Evolutionary conservation across 2,113 vertebrate species (phyloP).

Genomic region (Mesitornis unicolor): DNA sequence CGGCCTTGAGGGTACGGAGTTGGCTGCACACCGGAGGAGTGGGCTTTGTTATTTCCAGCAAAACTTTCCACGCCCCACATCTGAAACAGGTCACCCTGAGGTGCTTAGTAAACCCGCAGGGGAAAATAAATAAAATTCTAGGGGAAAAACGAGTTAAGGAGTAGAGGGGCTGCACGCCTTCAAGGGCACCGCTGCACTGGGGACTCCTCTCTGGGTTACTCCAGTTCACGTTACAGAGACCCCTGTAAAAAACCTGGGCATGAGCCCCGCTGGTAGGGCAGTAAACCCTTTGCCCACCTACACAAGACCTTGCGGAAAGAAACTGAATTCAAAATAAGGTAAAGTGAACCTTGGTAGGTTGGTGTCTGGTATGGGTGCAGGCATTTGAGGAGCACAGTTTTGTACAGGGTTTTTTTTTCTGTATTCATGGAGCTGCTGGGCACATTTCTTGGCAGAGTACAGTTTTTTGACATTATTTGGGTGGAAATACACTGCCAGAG

Average conservation of each 20-base stretch:
- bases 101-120: accelerated
- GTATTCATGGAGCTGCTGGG: neutral
- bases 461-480: accelerated
- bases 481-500: accelerated
- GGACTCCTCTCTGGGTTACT: accelerated
- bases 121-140: too few relatives aligned
- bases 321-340: neutral
- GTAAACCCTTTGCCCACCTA: neutral
- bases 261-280: neutral
- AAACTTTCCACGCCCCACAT: accelerated
- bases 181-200: accelerated
- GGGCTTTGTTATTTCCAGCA: accelerated
- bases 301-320: neutral
- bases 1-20: accelerated
- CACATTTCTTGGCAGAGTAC: accelerated
- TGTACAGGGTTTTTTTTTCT: accelerated
- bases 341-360: accelerated
- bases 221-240: accelerated
- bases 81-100: accelerated
- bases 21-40: accelerated
- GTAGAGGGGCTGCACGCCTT: accelerated
- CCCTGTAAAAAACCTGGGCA: accelerated
- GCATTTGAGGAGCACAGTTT: neutral
- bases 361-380: accelerated
- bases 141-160: accelerated